phyloP scores from a whole-genome alignment of 2,797 vertebrate genomes.

The Hipposideros larvatus region DNA sequence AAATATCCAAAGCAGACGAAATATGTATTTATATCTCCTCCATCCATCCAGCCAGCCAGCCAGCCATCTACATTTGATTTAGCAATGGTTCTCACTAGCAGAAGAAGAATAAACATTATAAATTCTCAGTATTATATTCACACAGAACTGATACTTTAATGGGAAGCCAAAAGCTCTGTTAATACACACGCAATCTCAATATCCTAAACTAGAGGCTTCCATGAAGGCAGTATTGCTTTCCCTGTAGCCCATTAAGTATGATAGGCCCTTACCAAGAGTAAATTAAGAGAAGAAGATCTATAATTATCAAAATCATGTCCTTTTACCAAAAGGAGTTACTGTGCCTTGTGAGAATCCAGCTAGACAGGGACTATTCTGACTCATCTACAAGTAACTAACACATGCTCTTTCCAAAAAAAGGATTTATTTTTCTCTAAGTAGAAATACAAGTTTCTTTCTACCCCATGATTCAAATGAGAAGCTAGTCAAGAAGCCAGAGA shows the following conservation, averaged over 20 bases:
- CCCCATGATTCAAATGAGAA: background rate
- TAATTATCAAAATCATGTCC: background rate
- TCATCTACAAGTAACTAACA: background rate
- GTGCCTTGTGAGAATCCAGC: background rate
- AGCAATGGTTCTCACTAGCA: background rate
- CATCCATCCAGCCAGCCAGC: background rate
- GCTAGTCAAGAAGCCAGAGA: background rate
- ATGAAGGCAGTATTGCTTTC: background rate
- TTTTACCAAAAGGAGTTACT: background rate
- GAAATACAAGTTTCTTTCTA: background rate
- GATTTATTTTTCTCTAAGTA: conserved; percentile 8
- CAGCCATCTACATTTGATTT: background rate
- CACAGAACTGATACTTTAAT: background rate
- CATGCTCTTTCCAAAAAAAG: background rate
- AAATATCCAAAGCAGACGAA: background rate
- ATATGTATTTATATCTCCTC: background rate
- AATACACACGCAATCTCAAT: background rate
- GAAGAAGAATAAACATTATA: background rate
- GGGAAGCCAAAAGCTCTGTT: background rate
- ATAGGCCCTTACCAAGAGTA: background rate
- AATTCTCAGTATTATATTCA: background rate
- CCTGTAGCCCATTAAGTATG: background rate
- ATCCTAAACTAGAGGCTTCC: background rate
- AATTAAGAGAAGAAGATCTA: background rate
- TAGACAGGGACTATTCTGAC: background rate